These are phyloP conservation scores for Ypsolopha scabrella DNA, from an alignment of 2,888 invertebrate genomes.

Conservation along the genomic window DNA sequence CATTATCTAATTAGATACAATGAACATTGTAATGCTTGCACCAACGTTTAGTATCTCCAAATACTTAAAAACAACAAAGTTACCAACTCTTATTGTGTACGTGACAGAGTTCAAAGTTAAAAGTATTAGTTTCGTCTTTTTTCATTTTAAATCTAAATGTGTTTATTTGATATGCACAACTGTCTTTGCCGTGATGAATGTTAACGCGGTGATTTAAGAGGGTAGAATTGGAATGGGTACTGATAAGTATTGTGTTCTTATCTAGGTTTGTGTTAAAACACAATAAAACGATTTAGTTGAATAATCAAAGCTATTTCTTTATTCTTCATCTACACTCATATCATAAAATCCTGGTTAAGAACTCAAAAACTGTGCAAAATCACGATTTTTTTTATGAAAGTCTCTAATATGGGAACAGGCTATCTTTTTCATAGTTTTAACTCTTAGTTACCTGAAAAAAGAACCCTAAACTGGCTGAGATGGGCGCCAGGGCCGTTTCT, in stretches of 20 bases:
- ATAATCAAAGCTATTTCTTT: too few relatives aligned
- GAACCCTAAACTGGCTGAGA: too few relatives aligned
- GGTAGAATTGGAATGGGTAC: constrained; percentile 39
- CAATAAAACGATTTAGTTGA: constrained; percentile 49
- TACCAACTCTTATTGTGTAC: constrained; percentile 10
- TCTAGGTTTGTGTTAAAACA: constrained; percentile 29
- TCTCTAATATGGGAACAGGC: too few relatives aligned
- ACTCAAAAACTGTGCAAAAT: too few relatives aligned
- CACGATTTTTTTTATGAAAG: too few relatives aligned
- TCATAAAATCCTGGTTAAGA: too few relatives aligned
- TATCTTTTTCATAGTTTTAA: too few relatives aligned
- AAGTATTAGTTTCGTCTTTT: not conserved
- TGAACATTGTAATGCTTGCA: constrained; percentile 50
- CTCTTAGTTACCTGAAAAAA: too few relatives aligned
- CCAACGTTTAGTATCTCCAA: constrained; percentile 39
- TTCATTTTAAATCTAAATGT: constrained; percentile 18
- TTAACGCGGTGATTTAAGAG: constrained; percentile 50
- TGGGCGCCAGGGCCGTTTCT: too few relatives aligned
- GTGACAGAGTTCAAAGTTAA: constrained; percentile 17
- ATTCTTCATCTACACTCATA: too few relatives aligned
- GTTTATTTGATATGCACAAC: constrained; percentile 33
- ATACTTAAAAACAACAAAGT: constrained; percentile 17
- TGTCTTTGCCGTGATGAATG: constrained; percentile 56
- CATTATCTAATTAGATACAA: constrained; percentile 61
- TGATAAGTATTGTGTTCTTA: constrained; percentile 34